A percentile compares a stretch with the other conserved stretches of the same genome.
phyloP scores from a whole-genome alignment of 2,797 vertebrate species.

The Merluccius polli region DNA sequence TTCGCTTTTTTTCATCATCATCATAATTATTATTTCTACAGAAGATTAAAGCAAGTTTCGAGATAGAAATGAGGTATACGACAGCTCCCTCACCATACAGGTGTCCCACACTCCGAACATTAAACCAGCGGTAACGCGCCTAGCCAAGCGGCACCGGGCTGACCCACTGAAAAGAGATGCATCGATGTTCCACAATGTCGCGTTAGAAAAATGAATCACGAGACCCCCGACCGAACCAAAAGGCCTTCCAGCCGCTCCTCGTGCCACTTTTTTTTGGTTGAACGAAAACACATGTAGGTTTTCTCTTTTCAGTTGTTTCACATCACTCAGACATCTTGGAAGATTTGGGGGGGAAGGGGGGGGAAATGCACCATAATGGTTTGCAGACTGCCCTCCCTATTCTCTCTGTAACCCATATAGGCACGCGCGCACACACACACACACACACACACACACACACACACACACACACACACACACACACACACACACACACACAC shows the following conservation, averaged over 20 bases:
- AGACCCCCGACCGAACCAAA: slow-evolving; percentile 29
- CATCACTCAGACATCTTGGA: slow-evolving; percentile 71
- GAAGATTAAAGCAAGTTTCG: slow-evolving; percentile 89
- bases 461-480: slow-evolving; percentile 30
- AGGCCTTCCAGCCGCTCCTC: slow-evolving; percentile 22
- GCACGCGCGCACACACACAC: slow-evolving; percentile 16
- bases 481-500: slow-evolving; percentile 53
- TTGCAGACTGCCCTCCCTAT: slow-evolving; percentile 67
- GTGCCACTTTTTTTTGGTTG: slow-evolving; percentile 4
- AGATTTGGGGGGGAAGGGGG: slow-evolving; percentile 53
- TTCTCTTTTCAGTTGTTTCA: slow-evolving; percentile 48
- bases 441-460: slow-evolving; percentile 13
- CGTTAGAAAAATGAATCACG: slow-evolving; percentile 20
- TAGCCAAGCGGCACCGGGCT: slow-evolving; percentile 47
- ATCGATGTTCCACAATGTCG: slow-evolving; percentile 29
- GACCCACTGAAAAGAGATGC: slow-evolving; percentile 33
- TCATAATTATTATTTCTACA: slow-evolving; percentile 58
- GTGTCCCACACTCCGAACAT: slow-evolving; percentile 42
- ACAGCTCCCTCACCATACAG: slow-evolving; percentile 80
- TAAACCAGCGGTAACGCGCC: slow-evolving; percentile 36
- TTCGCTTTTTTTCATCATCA: slow-evolving; percentile 27
- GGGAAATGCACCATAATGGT: slow-evolving; percentile 52
- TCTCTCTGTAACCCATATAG: slow-evolving; percentile 36
- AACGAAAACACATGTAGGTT: slow-evolving; percentile 34
- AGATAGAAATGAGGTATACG: slow-evolving; percentile 99